These are phyloP conservation scores for Ageneiosus marmoratus DNA, from an alignment of 2,113 vertebrate genomes.

Conservation along the genomic window DNA sequence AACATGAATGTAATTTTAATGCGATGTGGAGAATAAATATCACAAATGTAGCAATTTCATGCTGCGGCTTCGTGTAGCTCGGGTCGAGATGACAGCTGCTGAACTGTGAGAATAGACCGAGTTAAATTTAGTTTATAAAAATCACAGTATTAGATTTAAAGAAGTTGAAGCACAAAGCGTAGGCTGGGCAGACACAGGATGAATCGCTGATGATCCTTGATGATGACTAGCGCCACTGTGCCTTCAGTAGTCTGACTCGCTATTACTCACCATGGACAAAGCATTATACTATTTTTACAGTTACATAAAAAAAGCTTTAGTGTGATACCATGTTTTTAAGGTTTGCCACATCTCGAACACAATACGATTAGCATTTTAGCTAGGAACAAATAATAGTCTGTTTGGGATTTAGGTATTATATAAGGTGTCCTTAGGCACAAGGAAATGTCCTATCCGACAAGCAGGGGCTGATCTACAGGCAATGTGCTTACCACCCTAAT, in stretches of 20 bases:
- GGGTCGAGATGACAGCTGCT: background rate
- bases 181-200: conserved; percentile 14
- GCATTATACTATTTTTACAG: background rate
- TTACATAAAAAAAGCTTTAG: background rate
- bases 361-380: background rate
- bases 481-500: background rate
- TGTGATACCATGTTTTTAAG: background rate
- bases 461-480: background rate
- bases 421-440: background rate
- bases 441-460: background rate
- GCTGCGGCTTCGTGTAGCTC: background rate
- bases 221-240: background rate
- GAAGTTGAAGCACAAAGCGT: conserved; percentile 1
- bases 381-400: background rate
- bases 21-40: too few relatives aligned
- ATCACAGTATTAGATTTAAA: background rate
- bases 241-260: background rate
- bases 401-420: background rate
- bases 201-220: background rate
- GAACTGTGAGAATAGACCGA: background rate
- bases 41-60: background rate
- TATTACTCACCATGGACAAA: background rate
- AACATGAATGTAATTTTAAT: conserved; percentile 11
- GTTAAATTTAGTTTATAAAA: conserved; percentile 15
- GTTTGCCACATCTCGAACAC: background rate